These are phyloP conservation scores for Halictus quadricinctus DNA, from an alignment of 2,888 invertebrate genomes.

Conservation along the genomic window DNA sequence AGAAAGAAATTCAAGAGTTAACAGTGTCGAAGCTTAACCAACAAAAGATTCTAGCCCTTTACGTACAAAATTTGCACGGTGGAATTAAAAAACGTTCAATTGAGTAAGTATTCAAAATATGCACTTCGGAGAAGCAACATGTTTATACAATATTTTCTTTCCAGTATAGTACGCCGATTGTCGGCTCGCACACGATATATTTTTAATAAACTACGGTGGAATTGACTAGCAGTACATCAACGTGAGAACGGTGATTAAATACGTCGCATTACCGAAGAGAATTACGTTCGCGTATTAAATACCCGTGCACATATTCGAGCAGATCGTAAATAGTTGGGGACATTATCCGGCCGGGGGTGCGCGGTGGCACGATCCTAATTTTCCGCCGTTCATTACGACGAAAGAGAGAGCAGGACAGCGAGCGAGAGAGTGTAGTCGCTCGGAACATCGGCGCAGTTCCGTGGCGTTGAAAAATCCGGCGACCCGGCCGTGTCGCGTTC, in stretches of 20 bases:
- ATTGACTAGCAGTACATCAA: background rate
- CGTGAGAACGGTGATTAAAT: constrained; percentile 5
- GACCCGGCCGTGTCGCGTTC: background rate
- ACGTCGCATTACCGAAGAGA: constrained; percentile 3
- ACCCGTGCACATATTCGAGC: constrained; percentile 5
- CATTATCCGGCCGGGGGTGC: background rate
- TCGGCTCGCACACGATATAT: background rate
- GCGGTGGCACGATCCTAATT: constrained; percentile 19
- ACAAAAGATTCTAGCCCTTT: too few species aligned
- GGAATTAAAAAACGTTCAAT: background rate
- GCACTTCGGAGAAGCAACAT: background rate
- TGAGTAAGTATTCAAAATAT: background rate
- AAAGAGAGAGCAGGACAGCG: background rate
- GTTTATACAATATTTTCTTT: background rate
- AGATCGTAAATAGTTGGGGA: constrained; percentile 7
- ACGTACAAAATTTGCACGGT: too few species aligned
- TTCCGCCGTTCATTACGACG: constrained; percentile 13
- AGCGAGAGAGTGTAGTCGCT: background rate
- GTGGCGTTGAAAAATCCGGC: constrained; percentile 25
- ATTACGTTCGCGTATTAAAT: constrained; percentile 8
- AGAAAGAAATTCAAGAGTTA: too few species aligned
- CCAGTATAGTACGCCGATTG: background rate
- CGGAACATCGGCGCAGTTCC: background rate
- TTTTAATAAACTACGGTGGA: background rate
- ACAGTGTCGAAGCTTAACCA: too few species aligned